Evolutionary conservation across 92 coral and sea anemone genomes (phyloP).

Genomic region (Porites lobata): DNA sequence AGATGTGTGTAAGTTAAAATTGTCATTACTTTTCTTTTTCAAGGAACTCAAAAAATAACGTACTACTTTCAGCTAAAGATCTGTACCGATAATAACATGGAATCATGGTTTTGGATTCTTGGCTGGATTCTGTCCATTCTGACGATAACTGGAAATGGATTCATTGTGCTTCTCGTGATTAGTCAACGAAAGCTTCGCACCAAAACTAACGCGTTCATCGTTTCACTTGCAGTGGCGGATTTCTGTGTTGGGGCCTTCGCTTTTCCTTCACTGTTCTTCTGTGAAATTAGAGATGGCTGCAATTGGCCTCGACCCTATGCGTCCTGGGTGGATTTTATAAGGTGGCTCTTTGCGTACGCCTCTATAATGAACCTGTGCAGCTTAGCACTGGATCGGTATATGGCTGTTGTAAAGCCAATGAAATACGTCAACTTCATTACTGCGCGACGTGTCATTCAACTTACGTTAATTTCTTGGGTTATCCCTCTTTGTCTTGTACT

Average conservation of each 20-base stretch:
- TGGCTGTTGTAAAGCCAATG: not conserved
- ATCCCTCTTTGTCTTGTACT: not conserved
- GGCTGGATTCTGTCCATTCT: not conserved
- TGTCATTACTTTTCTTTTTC: too few relatives aligned
- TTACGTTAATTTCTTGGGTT: conserved; percentile 1
- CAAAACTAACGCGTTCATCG: not conserved
- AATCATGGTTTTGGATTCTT: not conserved
- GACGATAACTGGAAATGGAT: not conserved
- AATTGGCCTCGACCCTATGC: not conserved
- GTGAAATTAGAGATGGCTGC: not conserved
- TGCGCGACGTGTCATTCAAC: not conserved
- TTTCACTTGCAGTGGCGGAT: not conserved
- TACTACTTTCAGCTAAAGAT: too few relatives aligned
- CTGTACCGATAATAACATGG: not conserved
- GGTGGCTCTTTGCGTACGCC: not conserved
- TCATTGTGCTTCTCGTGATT: not conserved
- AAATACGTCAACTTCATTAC: not conserved
- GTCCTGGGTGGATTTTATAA: not conserved
- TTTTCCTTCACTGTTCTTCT: not conserved
- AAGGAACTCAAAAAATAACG: too few relatives aligned
- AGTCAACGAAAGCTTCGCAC: not conserved
- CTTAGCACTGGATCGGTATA: conserved; percentile 1
- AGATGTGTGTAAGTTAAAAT: too few relatives aligned
- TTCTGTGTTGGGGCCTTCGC: not conserved
- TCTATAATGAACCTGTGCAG: conserved; percentile 20